Evolutionary conservation across 2,888 invertebrate genomes (phyloP).

Genomic region (Torymus aiolomorphi): DNA sequence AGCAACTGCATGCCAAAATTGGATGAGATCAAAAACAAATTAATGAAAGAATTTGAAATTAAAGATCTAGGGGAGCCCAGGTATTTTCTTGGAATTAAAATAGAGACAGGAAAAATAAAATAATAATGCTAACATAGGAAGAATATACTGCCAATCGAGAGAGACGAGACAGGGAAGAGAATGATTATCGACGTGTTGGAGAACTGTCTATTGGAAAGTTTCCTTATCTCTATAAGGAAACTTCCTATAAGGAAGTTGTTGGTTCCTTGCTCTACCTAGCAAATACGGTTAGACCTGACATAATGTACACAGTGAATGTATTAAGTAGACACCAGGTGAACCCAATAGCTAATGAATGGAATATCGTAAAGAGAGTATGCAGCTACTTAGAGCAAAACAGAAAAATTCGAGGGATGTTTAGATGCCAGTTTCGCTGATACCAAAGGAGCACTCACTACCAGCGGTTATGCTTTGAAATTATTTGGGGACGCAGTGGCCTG

Average conservation of each 20-base stretch:
- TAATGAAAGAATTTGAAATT: constrained; percentile 56
- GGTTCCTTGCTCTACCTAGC: constrained; percentile 56
- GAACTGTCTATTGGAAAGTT: not conserved
- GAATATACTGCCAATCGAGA: constrained; percentile 14
- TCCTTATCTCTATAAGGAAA: no score
- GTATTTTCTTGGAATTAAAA: constrained; percentile 52
- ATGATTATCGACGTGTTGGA: not conserved
- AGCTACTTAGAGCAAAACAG: constrained; percentile 32
- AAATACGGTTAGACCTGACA: constrained; percentile 36
- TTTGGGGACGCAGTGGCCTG: constrained; percentile 21
- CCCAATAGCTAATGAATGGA: constrained; percentile 41
- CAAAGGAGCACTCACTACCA: constrained; percentile 15
- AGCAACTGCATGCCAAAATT: constrained; percentile 31
- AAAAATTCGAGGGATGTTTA: not conserved
- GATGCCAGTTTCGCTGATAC: constrained; percentile 20
- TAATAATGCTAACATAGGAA: constrained; percentile 8
- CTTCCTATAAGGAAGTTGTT: constrained; percentile 26
- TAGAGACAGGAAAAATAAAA: not conserved
- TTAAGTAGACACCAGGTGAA: constrained; percentile 52
- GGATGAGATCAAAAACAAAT: constrained; percentile 46
- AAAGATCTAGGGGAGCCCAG: constrained; percentile 54
- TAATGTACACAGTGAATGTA: constrained; percentile 47
- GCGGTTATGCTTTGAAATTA: constrained; percentile 21
- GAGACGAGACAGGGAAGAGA: constrained; percentile 11
- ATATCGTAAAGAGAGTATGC: constrained; percentile 49